These are phyloP conservation scores for Torymus tubicola DNA, from an alignment of 2,888 invertebrate genomes.

Conservation along the genomic window DNA sequence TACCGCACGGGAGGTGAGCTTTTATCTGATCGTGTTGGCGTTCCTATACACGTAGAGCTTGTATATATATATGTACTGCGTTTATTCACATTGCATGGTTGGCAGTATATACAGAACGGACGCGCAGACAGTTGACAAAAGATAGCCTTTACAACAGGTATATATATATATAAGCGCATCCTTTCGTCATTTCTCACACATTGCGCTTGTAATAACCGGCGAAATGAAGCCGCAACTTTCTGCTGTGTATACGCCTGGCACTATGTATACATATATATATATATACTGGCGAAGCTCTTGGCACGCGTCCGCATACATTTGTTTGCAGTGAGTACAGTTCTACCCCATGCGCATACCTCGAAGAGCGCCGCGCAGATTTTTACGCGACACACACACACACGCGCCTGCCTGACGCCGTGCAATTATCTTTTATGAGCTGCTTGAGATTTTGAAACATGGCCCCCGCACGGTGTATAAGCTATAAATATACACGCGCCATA, in stretches of 20 bases:
- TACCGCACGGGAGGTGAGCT: neutral
- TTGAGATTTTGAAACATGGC: slow-evolving; percentile 54
- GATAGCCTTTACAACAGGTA: neutral
- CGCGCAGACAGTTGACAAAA: slow-evolving; percentile 28
- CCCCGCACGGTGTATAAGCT: neutral
- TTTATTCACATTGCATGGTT: neutral
- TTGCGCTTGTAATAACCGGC: slow-evolving; percentile 36
- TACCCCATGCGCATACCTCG: slow-evolving; percentile 13
- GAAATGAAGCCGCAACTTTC: slow-evolving; percentile 37
- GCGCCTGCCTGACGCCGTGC: slow-evolving; percentile 48
- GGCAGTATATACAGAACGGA: neutral
- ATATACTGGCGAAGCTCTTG: slow-evolving; percentile 24
- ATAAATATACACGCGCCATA: slow-evolving; percentile 41
- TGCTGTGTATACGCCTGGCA: neutral
- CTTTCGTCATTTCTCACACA: slow-evolving; percentile 34
- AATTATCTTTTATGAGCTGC: slow-evolving; percentile 58
- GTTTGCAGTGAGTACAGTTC: neutral
- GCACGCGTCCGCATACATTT: slow-evolving; percentile 47
- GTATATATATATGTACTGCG: neutral
- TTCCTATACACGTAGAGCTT: slow-evolving; percentile 11
- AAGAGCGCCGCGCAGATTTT: slow-evolving; percentile 26
- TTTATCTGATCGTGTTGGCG: slow-evolving; percentile 51
- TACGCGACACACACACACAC: slow-evolving; percentile 45
- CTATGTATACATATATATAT: slow-evolving; percentile 7
- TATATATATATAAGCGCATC: no score